Percentiles rank a stretch among this genome's conserved stretches.
phyloP scores from a whole-genome alignment of 2,888 invertebrate genomes.

The Drosophila greeni region DNA sequence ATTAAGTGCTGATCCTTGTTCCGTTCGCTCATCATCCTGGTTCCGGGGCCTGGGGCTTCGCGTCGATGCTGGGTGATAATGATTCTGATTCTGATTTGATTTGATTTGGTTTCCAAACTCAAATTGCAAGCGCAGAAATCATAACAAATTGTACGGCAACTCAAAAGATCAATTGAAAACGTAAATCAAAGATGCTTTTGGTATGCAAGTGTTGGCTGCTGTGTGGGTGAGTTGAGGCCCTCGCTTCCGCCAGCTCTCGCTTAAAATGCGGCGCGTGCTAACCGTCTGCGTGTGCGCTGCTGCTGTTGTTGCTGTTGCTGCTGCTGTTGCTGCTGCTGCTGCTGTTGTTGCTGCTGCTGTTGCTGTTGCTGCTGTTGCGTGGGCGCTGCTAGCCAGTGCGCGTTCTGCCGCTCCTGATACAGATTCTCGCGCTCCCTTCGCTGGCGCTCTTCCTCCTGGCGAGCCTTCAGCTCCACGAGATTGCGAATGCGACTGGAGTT shows the following conservation, averaged over 20 bases:
- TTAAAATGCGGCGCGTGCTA: conserved; percentile 72
- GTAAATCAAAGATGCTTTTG: conserved; percentile 53
- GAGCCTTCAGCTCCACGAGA: conserved; percentile 76
- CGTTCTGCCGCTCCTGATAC: conserved; percentile 56
- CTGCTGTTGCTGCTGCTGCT: conserved; percentile 69
- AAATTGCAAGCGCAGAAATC: conserved; percentile 58
- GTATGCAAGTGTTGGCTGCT: conserved; percentile 41
- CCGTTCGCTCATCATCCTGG: conserved; percentile 16
- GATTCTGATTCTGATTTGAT: background rate
- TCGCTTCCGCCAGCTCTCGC: conserved; percentile 30
- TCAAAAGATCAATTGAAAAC: conserved; percentile 50
- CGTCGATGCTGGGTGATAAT: conserved; percentile 24
- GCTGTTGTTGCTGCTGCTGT: conserved; percentile 66
- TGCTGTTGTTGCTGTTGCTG: conserved; percentile 55
- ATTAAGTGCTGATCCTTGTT: conserved; percentile 60
- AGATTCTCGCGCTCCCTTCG: conserved; percentile 65
- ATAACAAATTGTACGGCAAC: conserved; percentile 50
- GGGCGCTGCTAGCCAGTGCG: conserved; percentile 53
- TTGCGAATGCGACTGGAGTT: conserved; percentile 78
- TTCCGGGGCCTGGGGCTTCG: conserved; percentile 2
- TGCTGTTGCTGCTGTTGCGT: conserved; percentile 48
- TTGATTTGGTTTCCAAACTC: conserved; percentile 39
- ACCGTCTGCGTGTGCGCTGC: conserved; percentile 81
- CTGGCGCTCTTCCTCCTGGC: conserved; percentile 79
- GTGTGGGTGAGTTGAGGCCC: conserved; percentile 19